Percentiles rank a stretch among this genome's conserved stretches.
Conservation (phyloP, 1,140 invertebrate species). For the Pissodes strobi region DNA sequence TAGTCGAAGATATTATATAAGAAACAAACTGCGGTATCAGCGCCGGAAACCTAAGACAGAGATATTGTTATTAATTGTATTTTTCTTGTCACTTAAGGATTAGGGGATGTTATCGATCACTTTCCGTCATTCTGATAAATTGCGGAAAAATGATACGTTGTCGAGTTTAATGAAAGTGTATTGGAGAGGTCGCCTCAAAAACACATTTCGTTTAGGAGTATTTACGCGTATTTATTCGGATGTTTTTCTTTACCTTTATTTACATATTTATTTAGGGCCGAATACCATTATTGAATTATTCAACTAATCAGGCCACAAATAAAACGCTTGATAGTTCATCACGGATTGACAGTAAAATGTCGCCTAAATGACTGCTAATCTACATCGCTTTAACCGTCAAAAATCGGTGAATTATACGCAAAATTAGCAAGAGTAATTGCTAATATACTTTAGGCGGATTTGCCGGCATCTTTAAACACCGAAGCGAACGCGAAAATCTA, state of each 20-base stretch:
- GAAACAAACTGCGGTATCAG: neutral
- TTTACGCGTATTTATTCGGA: too few relatives aligned
- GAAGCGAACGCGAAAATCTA: slow-evolving; percentile 40
- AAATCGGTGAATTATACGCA: slow-evolving; percentile 44
- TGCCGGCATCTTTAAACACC: slow-evolving; percentile 46
- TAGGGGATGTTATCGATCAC: slow-evolving; percentile 23
- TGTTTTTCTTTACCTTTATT: too few relatives aligned
- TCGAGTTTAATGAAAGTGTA: slow-evolving; percentile 20
- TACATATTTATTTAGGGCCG: too few relatives aligned
- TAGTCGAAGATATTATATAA: neutral
- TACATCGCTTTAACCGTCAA: too few relatives aligned
- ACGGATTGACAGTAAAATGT: too few relatives aligned
- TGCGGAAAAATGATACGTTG: slow-evolving; percentile 17
- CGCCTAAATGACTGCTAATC: too few relatives aligned
- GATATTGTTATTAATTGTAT: slow-evolving; percentile 30
- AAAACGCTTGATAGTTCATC: too few relatives aligned
- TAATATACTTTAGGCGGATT: slow-evolving; percentile 53
- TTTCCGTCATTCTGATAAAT: slow-evolving; percentile 23
- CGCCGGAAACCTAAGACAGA: slow-evolving; percentile 8
- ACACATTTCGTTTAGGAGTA: too few relatives aligned
- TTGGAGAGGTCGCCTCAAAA: neutral
- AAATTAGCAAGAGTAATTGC: slow-evolving; percentile 55
- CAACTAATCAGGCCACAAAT: too few relatives aligned
- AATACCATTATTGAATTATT: too few relatives aligned
- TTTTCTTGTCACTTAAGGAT: slow-evolving; percentile 24